Base-by-base conservation (phyloP, 1,140 invertebrate species). In the Planococcus citri region DNA sequence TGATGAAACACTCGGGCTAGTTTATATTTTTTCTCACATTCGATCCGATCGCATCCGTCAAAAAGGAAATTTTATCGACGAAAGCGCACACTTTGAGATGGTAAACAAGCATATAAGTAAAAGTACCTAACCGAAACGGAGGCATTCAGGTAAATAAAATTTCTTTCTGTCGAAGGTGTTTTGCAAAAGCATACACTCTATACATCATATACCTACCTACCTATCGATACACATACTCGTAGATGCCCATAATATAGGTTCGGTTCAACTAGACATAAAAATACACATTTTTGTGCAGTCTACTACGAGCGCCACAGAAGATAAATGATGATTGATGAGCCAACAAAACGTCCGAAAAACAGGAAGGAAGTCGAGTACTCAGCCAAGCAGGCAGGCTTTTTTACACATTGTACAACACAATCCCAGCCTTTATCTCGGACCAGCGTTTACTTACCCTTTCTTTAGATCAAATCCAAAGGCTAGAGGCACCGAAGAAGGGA, bases 251-350 rank as follows among this genome's bases (percentile, higher is more conserved):
- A 33, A 33, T 6, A 33, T 6, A 33, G 29, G 29, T 33, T n/a
- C n/a, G n/a, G n/a, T n/a, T n/a, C n/a, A n/a, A 33, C 12, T 33
- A 33, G 12, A 3, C 29, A 12, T 33, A 64, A 25, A 17, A 64
- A 27, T 25, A 64, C 25, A 58, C 17, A 64, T 21, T 64, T 64
- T 64, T 64, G 60, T 64, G 12, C 12, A 64, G 25, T 64, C 60
- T 25, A 17, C 41, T 3, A 33, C 29, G 29, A 6, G 12, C 12
- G 17, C 51, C n/a, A n/a, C n/a, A n/a, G 10, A 64, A 64, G 60
- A 64, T 64, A 64, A 64, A 64, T 64, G 60, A 64, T 64, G 60
- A 64, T 64, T 64, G 60, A 64, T 64, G 60, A 27, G 60, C 22
- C 6, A 17, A 25, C 3, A 64, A 24, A 22, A 20, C 17, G 41